Evolutionary conservation across 2,113 vertebrate genomes (phyloP), one percentile per base, ranked within the genome.

Genomic region (Indicator maculatus): DNA sequence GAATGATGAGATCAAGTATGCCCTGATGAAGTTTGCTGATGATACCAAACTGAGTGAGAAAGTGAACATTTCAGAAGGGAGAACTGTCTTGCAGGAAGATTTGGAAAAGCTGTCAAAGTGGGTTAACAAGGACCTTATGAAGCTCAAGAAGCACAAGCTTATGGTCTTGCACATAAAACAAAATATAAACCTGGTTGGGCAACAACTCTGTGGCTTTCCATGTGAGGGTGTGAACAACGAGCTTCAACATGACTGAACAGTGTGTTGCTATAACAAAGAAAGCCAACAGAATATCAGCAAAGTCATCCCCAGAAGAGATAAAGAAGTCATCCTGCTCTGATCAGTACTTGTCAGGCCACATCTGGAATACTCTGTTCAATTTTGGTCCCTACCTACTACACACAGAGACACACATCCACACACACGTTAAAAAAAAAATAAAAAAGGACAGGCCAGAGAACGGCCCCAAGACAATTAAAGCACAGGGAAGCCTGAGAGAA

Each of bases 341-440:
- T 28, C 17, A 52, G 50, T 0, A 0, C 12, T 71, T 83, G 9
- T 19, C 21, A 38, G 31, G 4, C 36, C 36, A 70, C 39, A 33
- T 13, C 26, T 83, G 20, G 6, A 70, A 36, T 36, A 15, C 16
- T 59, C 12, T 39, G 26, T 30, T 36, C 21, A 9, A 14, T 53
- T 72, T 65, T 79, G 36, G 17, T 53, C 23, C 16, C 8, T 0
- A 1, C 20, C 6, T 0, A 1, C 9, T 36, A 1, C 16, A 4
- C 44, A 12, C 36, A 36, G 36, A 36, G 36, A 36, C 36, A 36
- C 36, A 36, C 36, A 36, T n/a, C n/a, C 36, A 36, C 36, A 36
- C 36, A 36, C 36, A 36, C 36, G 8, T 36, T 36, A 12, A 41
- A 41, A 41, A 41, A 41, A 41, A 41, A 41, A 56, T 38, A 33